These are phyloP conservation scores for Oeneis ivallda DNA, from an alignment of 2,888 invertebrate species.

Conservation along the genomic window DNA sequence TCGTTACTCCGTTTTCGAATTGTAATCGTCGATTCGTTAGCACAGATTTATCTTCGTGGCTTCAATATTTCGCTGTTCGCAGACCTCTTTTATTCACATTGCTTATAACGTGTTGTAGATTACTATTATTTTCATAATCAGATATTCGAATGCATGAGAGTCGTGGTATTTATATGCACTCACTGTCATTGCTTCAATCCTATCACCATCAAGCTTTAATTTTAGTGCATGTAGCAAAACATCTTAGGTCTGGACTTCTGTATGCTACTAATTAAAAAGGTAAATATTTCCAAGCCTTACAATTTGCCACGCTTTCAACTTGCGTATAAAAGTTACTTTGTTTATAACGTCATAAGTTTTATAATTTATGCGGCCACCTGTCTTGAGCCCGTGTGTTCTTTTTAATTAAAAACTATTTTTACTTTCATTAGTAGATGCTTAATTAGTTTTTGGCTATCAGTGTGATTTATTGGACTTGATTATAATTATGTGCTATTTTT, in stretches of 20 bases:
- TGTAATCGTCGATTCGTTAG: slow-evolving; percentile 37
- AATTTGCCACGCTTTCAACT: slow-evolving; percentile 32
- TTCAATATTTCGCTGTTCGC: slow-evolving; percentile 57
- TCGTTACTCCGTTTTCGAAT: slow-evolving; percentile 34
- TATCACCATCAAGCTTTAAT: slow-evolving; percentile 19
- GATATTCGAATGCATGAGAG: slow-evolving; percentile 14
- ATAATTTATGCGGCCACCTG: slow-evolving; percentile 57
- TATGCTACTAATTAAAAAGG: slow-evolving; percentile 33
- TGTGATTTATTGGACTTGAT: slow-evolving; percentile 38
- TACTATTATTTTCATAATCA: slow-evolving; percentile 9
- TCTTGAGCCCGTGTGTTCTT: slow-evolving; percentile 47
- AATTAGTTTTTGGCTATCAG: slow-evolving; percentile 42
- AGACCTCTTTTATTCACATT: slow-evolving; percentile 73
- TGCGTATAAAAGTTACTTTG: slow-evolving; percentile 42
- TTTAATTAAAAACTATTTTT: slow-evolving; percentile 51
- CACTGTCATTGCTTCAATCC: not conserved
- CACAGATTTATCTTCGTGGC: slow-evolving; percentile 42
- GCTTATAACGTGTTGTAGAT: slow-evolving; percentile 43
- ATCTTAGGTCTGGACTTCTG: slow-evolving; percentile 29
- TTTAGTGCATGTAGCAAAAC: slow-evolving; percentile 43
- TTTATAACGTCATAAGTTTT: slow-evolving; percentile 47
- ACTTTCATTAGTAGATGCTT: slow-evolving; percentile 43
- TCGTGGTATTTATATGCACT: slow-evolving; percentile 8
- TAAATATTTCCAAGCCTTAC: slow-evolving; percentile 43
- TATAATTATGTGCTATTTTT: slow-evolving; percentile 16